phyloP scores from a whole-genome alignment of 2,888 invertebrate species.

The Catocala sponsa region DNA sequence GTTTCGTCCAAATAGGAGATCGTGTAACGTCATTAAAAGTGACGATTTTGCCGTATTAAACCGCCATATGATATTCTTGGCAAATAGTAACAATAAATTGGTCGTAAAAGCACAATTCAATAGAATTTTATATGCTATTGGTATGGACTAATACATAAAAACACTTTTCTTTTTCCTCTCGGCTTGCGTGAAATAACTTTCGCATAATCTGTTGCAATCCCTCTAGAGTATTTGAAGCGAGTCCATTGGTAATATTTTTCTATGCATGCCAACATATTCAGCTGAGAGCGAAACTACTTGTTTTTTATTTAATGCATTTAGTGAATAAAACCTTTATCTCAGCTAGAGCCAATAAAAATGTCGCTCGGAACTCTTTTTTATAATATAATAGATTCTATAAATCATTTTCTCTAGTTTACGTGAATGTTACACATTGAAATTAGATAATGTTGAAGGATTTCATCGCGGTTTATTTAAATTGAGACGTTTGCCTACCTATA shows the following conservation, averaged over 20 bases:
- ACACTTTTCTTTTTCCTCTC: slow-evolving; percentile 28
- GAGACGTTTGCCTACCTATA: too few species aligned
- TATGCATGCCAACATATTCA: slow-evolving; percentile 17
- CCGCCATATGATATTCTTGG: neutral
- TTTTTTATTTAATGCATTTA: neutral
- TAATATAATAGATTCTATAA: too few species aligned
- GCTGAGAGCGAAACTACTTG: slow-evolving; percentile 1
- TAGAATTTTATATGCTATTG: neutral
- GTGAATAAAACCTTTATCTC: slow-evolving; percentile 4
- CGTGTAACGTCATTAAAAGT: slow-evolving; percentile 5
- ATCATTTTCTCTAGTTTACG: too few species aligned
- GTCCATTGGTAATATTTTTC: slow-evolving; percentile 26
- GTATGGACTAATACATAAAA: slow-evolving; percentile 30
- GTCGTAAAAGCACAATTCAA: slow-evolving; percentile 8
- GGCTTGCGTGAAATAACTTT: slow-evolving; percentile 49
- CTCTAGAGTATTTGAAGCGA: slow-evolving; percentile 22
- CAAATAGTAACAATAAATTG: neutral
- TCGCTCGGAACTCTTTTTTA: too few species aligned
- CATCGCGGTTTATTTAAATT: too few species aligned
- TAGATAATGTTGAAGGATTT: too few species aligned
- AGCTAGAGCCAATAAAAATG: neutral
- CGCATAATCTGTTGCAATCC: slow-evolving; percentile 38
- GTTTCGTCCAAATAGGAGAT: slow-evolving; percentile 17
- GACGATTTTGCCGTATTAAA: neutral
- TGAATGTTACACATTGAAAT: too few species aligned